Percentiles rank a stretch among this genome's conserved stretches.
Conservation (phyloP, 2,888 invertebrate genomes). For the Folsomia candida region DNA sequence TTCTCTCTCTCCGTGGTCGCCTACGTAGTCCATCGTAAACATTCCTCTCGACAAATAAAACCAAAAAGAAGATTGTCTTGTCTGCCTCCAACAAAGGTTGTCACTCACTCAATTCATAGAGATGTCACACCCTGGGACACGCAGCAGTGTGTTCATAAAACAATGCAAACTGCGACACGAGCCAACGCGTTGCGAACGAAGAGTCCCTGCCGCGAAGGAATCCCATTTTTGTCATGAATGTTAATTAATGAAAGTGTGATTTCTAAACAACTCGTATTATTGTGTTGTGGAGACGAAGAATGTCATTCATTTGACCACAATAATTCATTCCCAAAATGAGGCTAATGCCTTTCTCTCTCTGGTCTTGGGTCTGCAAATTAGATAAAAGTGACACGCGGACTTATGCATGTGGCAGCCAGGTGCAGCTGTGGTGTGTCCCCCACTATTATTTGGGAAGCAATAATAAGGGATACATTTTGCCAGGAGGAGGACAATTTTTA, state of each 20-base stretch:
- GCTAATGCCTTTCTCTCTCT: neutral
- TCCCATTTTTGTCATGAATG: neutral
- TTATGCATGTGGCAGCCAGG: neutral
- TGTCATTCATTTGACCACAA: neutral
- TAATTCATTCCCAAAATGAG: neutral
- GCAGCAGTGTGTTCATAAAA: neutral
- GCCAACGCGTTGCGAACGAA: neutral
- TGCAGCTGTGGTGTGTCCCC: neutral
- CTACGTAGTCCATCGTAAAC: neutral
- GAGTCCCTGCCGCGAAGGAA: neutral
- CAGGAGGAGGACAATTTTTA: no score
- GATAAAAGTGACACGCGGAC: neutral
- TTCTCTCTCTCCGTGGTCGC: neutral
- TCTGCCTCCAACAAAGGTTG: neutral
- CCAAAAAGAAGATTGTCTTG: neutral
- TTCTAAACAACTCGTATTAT: no score
- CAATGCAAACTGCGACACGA: neutral
- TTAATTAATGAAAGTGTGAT: neutral
- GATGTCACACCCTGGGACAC: neutral
- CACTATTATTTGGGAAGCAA: neutral
- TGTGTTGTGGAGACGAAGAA: neutral
- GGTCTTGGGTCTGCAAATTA: neutral
- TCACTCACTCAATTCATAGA: neutral
- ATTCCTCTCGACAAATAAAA: neutral
- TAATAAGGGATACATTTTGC: no score